Base-by-base conservation (phyloP, 2,797 vertebrate genomes). In the Peromyscus aztecus region DNA sequence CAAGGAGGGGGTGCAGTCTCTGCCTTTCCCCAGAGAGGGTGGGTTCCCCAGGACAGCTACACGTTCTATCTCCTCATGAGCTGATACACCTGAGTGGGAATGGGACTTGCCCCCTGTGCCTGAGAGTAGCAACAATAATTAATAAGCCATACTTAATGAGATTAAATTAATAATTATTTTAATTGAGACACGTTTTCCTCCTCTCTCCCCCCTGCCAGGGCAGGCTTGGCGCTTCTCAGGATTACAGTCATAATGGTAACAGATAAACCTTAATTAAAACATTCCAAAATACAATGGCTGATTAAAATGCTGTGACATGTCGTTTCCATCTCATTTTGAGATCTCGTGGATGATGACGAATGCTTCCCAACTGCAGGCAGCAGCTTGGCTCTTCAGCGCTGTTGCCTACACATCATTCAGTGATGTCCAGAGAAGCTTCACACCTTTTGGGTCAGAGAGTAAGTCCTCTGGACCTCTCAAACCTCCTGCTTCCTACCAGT, bases 201-300 rank as follows among this genome's bases (percentile, higher is more conserved):
- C 92, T 95, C 65, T 85, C 37, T 93, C 90, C 23, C 83, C 81
- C 65, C 77, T 96, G 67, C 94, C 65, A 80, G 91, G 89, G 96
- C 87, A 88, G 90, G 85, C 90, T 96, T 93, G 77, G 96, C 14
- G 4, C 94, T 61, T 92, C 95, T 83, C 69, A 61, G 95, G 93
- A 94, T 97, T 94, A 80, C 0, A 96, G 94, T 95, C 91, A 95
- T 94, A 96, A 94, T 76, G 95, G 96, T 98, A 97, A 95, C 84
- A 96, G 94, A 96, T 96, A 96, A 95, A 96, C 95, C 95, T 97
- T 97, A 97, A 98, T 98, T 95, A 97, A 98, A 97, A 97, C 91
- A 94, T 97, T 92, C 83, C n/a, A 23, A 88, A 96, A 87, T 69
- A 96, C 95, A 97, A 95, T 83, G 89, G 94, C 87, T 94, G 95